These are phyloP conservation scores for Chlorocebus sabaeus DNA, from an alignment of 2,113 vertebrate species.

Conservation along the genomic window DNA sequence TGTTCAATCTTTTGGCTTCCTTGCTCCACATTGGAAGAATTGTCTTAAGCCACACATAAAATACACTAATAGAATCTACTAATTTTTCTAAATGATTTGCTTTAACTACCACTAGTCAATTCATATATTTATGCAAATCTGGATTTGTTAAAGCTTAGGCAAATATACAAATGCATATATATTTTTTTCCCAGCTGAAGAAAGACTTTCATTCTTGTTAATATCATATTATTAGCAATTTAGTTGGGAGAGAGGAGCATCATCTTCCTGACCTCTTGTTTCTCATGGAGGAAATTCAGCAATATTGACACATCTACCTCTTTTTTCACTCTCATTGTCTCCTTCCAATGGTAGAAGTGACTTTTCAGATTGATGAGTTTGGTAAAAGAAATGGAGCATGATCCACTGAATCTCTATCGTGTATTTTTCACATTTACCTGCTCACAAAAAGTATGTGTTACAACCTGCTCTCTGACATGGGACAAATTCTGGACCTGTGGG, in stretches of 20 bases:
- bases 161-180: background rate
- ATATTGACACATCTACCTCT: background rate
- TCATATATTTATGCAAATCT: background rate
- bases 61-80: no score
- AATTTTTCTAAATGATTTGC: background rate
- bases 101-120: background rate
- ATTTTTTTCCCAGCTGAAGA: background rate
- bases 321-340: background rate
- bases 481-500: background rate
- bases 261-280: background rate
- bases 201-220: background rate
- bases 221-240: background rate
- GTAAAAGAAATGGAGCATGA: background rate
- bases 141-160: background rate
- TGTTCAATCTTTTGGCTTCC: no score
- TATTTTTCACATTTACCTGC: background rate
- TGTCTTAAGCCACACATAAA: no score
- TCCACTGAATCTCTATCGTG: background rate
- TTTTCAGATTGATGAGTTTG: background rate
- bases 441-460: background rate
- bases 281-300: background rate
- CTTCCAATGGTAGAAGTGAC: background rate
- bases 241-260: background rate
- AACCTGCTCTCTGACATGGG: background rate
- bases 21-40: no score